Evolutionary conservation across 2,888 invertebrate genomes (phyloP), one percentile per base, ranked within the genome.

Genomic region (Camptogramma bilineatum): DNA sequence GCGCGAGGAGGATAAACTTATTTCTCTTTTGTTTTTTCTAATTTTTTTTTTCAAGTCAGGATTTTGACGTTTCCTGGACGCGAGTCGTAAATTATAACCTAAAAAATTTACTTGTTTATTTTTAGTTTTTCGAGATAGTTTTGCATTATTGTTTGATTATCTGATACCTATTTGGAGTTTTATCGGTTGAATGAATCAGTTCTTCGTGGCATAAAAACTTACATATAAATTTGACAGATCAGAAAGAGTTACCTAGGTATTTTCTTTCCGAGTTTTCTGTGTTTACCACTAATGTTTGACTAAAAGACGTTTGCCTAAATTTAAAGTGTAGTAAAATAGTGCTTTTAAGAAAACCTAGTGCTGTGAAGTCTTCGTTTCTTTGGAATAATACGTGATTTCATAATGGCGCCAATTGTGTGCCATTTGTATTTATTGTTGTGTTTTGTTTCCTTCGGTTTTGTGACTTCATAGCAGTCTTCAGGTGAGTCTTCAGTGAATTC

Each of bases 91-190:
- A 53, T 4, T 52, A 2, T 64, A 64, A 64, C 64, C 64, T 59
- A 42, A 47, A 59, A 48, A 61, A 51, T 21, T 51, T 21, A 18
- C 19, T 64, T 64, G 64, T 64, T 64, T 60, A 64, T 64, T 58
- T 64, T 54, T 51, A 24, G 48, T 50, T 51, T 63, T 58, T 51
- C 9, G n/a, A 60, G 31, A 19, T 34, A n/a, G 17, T 44, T 50
- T 46, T 34, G n/a, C 10, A 9, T 0, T 42, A 47, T 18, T 19
- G 17, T 18, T 17, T 42, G 3, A 8, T 13, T 21, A 5, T 10
- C 24, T 57, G 19, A 16, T n/a, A n/a, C n/a, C n/a, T 17, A 17
- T 28, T 7, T 34, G 13, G 10, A 34, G 34, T 10, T 34, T 34
- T 39, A 13, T 10, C 34, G 4, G 34, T 39, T 2, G 1, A 10